phyloP scores from a whole-genome alignment of 2,113 vertebrate species.

The Lanius collurio region DNA sequence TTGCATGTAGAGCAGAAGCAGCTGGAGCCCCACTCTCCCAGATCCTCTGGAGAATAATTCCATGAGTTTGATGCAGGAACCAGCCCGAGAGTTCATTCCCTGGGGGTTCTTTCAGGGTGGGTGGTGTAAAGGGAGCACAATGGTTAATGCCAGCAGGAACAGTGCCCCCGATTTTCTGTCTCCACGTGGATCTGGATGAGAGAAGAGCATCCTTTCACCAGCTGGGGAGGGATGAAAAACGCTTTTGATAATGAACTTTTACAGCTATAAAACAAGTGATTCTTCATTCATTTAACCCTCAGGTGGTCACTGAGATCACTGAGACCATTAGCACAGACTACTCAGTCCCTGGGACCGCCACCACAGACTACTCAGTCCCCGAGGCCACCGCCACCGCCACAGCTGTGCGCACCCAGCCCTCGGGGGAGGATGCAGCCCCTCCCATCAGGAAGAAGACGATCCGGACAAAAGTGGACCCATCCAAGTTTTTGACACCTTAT shows the following conservation, averaged over 20 bases:
- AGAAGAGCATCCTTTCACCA: neutral
- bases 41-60: neutral
- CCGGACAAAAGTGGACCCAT: conserved; percentile 87
- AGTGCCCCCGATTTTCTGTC: neutral
- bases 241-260: fast-evolving
- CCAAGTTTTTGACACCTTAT: conserved; percentile 97
- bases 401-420: neutral
- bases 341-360: neutral
- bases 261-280: neutral
- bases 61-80: neutral
- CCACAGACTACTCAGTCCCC: neutral
- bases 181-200: neutral
- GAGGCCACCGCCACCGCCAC: neutral
- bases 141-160: neutral
- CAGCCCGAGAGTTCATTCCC: neutral
- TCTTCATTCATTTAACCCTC: neutral
- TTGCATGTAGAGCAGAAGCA: neutral
- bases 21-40: neutral
- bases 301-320: conserved; percentile 53
- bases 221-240: neutral
- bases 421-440: conserved; percentile 47
- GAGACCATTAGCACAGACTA: conserved; percentile 18
- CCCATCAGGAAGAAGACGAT: conserved; percentile 78
- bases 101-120: neutral
- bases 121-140: neutral